Evolutionary conservation across 2,797 vertebrate genomes (phyloP), one percentile per base, ranked within the genome.

Genomic region (Gephyroberyx darwinii): DNA sequence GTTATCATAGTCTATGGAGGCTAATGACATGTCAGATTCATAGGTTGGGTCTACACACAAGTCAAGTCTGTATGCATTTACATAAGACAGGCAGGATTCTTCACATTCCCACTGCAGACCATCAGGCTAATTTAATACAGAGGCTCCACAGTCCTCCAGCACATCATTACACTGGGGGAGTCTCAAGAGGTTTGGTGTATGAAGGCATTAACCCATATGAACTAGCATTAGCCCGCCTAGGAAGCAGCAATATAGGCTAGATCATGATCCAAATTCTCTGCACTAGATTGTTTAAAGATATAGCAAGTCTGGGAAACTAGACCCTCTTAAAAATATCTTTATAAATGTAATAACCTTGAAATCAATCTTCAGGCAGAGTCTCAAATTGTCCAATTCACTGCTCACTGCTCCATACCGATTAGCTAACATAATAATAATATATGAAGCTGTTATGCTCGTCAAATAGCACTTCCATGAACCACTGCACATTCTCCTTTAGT

Each of bases 141-240:
- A 70, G 57, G 70, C 74, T 77, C 47, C 55, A 64, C 59, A 58
- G 58, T 75, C 41, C 64, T 77, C 45, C 2, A 30, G 67, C 67
- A 79, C 75, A 86, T 76, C 74, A 72, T 85, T 82, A 82, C 78
- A 79, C 47, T 17, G 5, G 30, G 20, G 8, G 0, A 33, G 65
- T 83, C 82, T 83, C 74, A 1, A 57, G 79, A 67, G 84, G 31
- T 47, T 78, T 65, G 56, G 45, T 65, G 69, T 71, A 82, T 76
- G 65, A 82, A 74, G 75, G 71, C 72, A 81, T 84, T 87, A 87
- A 88, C 74, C 55, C 16, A 26, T 10, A 58, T 76, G 68, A 84
- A 78, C 70, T 30, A 63, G 64, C 52, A 71, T 84, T 82, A 71
- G 74, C 70, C 54, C 72, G 65, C 55, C 59, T 65, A 5, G 71